phyloP scores from a whole-genome alignment of 1,140 invertebrate genomes.

The Conopomorpha cramerella region DNA sequence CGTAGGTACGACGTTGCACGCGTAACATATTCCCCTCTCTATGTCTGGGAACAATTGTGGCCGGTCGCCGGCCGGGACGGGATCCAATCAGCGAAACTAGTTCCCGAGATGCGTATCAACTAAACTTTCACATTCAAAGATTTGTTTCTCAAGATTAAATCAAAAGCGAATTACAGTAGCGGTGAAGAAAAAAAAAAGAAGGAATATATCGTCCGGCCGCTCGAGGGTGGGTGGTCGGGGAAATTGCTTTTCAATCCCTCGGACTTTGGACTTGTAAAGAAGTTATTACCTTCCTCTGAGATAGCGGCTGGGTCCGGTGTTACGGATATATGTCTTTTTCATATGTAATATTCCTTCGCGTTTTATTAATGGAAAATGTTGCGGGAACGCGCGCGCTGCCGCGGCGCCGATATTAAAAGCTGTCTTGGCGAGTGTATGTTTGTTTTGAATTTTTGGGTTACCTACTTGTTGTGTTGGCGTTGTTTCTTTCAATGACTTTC shows the following conservation, averaged over 20 bases:
- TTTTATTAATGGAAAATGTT: conserved; percentile 62
- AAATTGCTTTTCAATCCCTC: conserved; percentile 65
- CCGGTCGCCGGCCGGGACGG: conserved; percentile 30
- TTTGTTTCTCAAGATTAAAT: conserved; percentile 61
- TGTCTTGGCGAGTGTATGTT: conserved; percentile 25
- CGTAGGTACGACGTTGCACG: too few species aligned
- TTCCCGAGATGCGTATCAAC: conserved; percentile 53
- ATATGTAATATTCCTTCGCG: conserved; percentile 61
- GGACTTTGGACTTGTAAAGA: conserved; percentile 65
- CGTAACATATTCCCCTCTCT: too few species aligned
- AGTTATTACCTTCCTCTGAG: conserved; percentile 63
- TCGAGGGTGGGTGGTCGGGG: conserved; percentile 52
- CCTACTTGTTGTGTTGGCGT: too few species aligned
- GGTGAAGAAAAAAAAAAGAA: conserved; percentile 60
- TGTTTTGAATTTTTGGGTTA: too few species aligned
- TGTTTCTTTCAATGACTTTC: too few species aligned
- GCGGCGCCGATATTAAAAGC: conserved; percentile 46
- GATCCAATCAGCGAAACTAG: conserved; percentile 56
- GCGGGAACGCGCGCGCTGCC: conserved; percentile 45
- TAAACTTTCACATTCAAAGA: conserved; percentile 58
- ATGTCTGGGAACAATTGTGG: too few species aligned
- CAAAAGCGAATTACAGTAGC: conserved; percentile 59
- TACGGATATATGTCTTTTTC: conserved; percentile 61
- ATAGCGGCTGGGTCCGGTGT: conserved; percentile 54
- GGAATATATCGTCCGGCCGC: conserved; percentile 53